phyloP scores from a whole-genome alignment of 2,113 vertebrate genomes.

The Plecotus auritus region DNA sequence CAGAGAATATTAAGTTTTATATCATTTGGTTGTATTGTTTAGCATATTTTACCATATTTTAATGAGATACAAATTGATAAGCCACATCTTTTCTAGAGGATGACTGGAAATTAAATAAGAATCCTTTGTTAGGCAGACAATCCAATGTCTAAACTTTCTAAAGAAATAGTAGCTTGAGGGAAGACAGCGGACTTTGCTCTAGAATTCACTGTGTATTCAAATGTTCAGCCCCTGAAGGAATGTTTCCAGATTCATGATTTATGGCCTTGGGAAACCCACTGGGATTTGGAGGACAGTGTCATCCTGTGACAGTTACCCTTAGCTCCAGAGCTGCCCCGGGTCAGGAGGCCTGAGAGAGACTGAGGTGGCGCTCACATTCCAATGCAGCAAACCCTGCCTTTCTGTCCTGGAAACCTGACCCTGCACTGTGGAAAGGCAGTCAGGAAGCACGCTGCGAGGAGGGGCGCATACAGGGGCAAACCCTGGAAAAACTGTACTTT shows the following conservation, averaged over 20 bases:
- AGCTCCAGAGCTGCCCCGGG: not conserved
- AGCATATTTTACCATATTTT: constrained; percentile 71
- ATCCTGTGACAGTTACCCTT: not conserved
- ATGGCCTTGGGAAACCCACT: not conserved
- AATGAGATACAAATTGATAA: constrained; percentile 65
- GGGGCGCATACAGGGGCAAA: constrained; percentile 24
- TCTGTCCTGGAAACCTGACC: constrained; percentile 18
- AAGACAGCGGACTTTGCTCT: not conserved
- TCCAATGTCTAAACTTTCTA: constrained; percentile 27
- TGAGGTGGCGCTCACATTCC: not conserved
- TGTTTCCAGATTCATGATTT: not conserved
- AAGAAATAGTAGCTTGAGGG: not conserved
- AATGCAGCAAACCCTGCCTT: not conserved
- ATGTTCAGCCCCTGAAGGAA: not conserved
- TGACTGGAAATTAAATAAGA: not conserved
- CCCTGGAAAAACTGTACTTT: constrained; percentile 49
- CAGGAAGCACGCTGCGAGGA: constrained; percentile 4
- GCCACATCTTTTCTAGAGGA: constrained; percentile 29
- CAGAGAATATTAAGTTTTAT: constrained; percentile 51
- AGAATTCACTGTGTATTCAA: not conserved
- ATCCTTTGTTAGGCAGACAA: constrained; percentile 33
- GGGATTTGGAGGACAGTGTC: not conserved
- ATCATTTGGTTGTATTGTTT: constrained; percentile 49
- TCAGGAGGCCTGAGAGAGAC: not conserved
- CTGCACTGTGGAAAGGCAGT: constrained; percentile 19